phyloP scores from a whole-genome alignment of 2,888 invertebrate species.

The Seira ritae region DNA sequence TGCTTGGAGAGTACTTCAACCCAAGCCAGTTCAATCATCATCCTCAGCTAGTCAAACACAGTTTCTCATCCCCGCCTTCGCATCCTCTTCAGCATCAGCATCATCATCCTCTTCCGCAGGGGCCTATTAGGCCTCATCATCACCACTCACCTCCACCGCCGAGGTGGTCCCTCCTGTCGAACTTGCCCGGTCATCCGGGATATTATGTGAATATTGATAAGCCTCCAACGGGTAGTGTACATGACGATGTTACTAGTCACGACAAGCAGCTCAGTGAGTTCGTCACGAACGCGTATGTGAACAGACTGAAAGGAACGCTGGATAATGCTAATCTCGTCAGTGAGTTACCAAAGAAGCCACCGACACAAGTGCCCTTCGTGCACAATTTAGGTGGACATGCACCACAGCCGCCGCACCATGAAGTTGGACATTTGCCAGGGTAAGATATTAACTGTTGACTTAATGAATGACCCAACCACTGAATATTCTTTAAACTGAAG shows the following conservation, averaged over 20 bases:
- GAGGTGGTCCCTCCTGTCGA: slow-evolving; percentile 30
- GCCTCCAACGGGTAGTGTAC: background rate
- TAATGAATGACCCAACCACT: background rate
- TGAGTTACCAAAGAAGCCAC: slow-evolving; percentile 35
- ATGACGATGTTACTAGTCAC: slow-evolving; percentile 2
- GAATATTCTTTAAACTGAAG: background rate
- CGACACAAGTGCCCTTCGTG: background rate
- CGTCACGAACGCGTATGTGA: slow-evolving; percentile 34
- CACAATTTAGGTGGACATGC: background rate
- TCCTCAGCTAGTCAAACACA: slow-evolving; percentile 11
- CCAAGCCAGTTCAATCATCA: background rate
- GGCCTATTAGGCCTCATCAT: background rate
- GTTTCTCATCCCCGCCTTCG: background rate
- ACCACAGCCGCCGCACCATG: slow-evolving; percentile 1
- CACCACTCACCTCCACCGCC: slow-evolving; percentile 18
- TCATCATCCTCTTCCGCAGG: slow-evolving; percentile 2
- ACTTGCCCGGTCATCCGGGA: background rate
- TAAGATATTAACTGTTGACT: background rate
- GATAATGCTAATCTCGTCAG: slow-evolving; percentile 10
- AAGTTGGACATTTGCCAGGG: background rate
- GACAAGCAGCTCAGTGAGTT: slow-evolving; percentile 28
- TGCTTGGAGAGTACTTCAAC: slow-evolving; percentile 14
- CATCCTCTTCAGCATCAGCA: slow-evolving; percentile 17
- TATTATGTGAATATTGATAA: slow-evolving; percentile 17
- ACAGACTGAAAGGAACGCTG: slow-evolving; percentile 17